These are phyloP conservation scores for Lytechinus variegatus DNA, from an alignment of 35 echinoderm and acorn worm genomes.

Conservation along the genomic window DNA sequence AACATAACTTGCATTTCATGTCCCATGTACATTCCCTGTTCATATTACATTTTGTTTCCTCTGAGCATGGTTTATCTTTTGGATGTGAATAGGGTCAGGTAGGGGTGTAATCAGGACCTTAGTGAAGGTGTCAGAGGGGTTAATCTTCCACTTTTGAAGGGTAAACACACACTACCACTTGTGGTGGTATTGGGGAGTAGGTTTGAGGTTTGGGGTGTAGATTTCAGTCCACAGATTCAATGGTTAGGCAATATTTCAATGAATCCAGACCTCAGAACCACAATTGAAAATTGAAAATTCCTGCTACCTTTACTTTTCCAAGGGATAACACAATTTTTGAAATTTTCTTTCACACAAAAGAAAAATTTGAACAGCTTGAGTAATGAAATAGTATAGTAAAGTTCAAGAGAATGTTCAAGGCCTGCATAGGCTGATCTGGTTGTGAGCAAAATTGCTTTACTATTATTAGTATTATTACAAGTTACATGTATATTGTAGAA, in stretches of 20 bases:
- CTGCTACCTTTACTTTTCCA: not conserved
- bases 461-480: too few relatives aligned
- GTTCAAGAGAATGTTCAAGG: too few relatives aligned
- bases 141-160: constrained; percentile 22
- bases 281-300: not conserved
- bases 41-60: not conserved
- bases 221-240: not conserved
- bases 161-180: constrained; percentile 31
- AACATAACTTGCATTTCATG: too few relatives aligned
- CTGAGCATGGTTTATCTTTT: not conserved
- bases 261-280: not conserved
- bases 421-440: too few relatives aligned
- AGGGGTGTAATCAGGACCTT: not conserved
- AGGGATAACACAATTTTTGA: too few relatives aligned
- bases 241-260: not conserved
- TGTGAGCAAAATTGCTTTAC: too few relatives aligned
- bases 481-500: too few relatives aligned
- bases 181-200: not conserved
- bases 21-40: not conserved
- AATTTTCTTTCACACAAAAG: too few relatives aligned
- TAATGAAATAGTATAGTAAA: too few relatives aligned
- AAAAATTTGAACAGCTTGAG: too few relatives aligned
- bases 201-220: not conserved
- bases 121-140: constrained; percentile 6
- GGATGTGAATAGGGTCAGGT: not conserved